A percentile compares a stretch with the other conserved stretches of the same genome.
These are phyloP conservation scores for Zaprionus capensis DNA, from an alignment of 1,140 invertebrate genomes.

Conservation along the genomic window DNA sequence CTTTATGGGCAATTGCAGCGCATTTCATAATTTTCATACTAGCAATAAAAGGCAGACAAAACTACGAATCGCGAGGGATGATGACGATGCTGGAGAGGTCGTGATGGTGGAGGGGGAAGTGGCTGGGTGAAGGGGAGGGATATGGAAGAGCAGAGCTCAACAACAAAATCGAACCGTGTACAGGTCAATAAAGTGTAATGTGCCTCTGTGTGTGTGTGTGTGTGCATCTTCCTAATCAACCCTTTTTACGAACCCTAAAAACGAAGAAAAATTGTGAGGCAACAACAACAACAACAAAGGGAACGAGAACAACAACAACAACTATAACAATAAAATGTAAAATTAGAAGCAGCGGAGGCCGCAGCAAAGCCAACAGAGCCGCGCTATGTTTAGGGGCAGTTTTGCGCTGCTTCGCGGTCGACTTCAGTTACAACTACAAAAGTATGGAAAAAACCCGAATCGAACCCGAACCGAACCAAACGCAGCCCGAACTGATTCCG, in stretches of 20 bases:
- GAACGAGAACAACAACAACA: constrained; percentile 30
- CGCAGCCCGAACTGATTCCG: neutral
- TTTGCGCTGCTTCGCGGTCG: constrained; percentile 33
- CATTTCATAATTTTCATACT: constrained; percentile 76
- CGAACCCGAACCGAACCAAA: constrained; percentile 10
- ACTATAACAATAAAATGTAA: constrained; percentile 77
- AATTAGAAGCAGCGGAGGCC: constrained; percentile 60
- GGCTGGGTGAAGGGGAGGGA: constrained; percentile 16
- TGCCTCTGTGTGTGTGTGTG: constrained; percentile 23
- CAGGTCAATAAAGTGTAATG: constrained; percentile 69
- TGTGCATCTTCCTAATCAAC: constrained; percentile 69
- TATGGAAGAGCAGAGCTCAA: constrained; percentile 64
- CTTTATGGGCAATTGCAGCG: constrained; percentile 44
- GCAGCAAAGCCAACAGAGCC: neutral
- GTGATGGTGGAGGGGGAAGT: neutral
- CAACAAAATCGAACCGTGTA: constrained; percentile 73
- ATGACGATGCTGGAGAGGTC: neutral
- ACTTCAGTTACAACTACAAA: constrained; percentile 43
- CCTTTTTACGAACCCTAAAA: constrained; percentile 78
- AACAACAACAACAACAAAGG: constrained; percentile 22
- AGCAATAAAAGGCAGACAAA: constrained; percentile 62
- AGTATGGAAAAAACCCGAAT: constrained; percentile 13
- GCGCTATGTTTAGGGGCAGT: constrained; percentile 46
- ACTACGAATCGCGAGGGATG: neutral
- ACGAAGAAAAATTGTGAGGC: constrained; percentile 50